Evolutionary conservation across 2,797 vertebrate species (phyloP).

Genomic region (Scleropages formosus): DNA sequence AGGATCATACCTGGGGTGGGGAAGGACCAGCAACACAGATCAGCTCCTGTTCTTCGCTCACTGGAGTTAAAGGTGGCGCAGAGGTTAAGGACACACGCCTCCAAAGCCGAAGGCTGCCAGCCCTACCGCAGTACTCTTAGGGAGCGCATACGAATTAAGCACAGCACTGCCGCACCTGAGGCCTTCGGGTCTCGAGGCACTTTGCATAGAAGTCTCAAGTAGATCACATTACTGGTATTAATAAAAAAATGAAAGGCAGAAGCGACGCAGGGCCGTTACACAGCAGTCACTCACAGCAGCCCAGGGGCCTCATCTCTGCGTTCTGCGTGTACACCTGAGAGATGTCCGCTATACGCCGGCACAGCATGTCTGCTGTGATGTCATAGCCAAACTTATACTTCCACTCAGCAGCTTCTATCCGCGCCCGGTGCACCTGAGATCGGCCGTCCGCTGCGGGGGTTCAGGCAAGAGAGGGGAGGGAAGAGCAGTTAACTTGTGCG

Average conservation of each 20-base stretch:
- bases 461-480: neutral
- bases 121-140: too few relatives aligned
- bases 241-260: neutral
- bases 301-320: conserved; percentile 76
- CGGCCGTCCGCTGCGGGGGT: conserved; percentile 64
- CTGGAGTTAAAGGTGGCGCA: neutral
- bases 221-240: neutral
- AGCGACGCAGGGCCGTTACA: neutral
- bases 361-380: conserved; percentile 68
- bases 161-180: too few relatives aligned
- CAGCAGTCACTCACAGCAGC: conserved; percentile 70
- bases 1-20: conserved; percentile 67
- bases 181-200: too few relatives aligned
- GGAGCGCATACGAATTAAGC: too few relatives aligned
- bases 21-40: neutral
- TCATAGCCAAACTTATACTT: conserved; percentile 78
- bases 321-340: conserved; percentile 79
- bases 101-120: too few relatives aligned
- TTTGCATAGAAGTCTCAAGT: neutral
- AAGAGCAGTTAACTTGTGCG: neutral
- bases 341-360: conserved; percentile 70
- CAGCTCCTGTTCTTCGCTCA: neutral
- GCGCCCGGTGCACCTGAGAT: conserved; percentile 75
- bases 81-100: too few relatives aligned
- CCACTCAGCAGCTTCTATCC: conserved; percentile 71